Evolutionary conservation across 1,140 invertebrate genomes (phyloP).

Genomic region (Hyles euphorbiae): DNA sequence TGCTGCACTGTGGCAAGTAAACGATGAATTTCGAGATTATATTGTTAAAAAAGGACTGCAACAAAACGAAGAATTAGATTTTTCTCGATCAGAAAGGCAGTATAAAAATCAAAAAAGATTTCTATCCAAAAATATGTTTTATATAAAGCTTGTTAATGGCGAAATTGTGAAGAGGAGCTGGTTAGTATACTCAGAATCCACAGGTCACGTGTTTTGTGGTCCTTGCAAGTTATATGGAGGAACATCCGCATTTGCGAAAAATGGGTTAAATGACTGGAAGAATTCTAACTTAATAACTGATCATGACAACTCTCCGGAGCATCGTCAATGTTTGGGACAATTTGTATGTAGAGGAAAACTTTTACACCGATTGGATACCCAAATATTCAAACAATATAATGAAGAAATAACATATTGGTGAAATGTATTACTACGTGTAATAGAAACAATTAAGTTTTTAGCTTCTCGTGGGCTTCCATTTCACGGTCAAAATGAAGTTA

Average conservation of each 20-base stretch:
- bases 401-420: no score
- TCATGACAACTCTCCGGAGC: slow-evolving; percentile 17
- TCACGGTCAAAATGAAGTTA: no score
- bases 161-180: slow-evolving; percentile 9
- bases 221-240: slow-evolving; percentile 19
- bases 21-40: no score
- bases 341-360: slow-evolving; percentile 19
- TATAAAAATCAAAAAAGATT: slow-evolving; percentile 17
- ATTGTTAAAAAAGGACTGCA: slow-evolving; percentile 17
- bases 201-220: slow-evolving; percentile 13
- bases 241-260: no score
- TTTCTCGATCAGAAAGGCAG: slow-evolving; percentile 16
- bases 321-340: slow-evolving; percentile 17
- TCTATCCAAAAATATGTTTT: slow-evolving; percentile 21
- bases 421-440: no score
- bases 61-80: slow-evolving; percentile 20
- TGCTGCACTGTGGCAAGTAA: no score
- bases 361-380: slow-evolving; percentile 18
- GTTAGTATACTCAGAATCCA: no score
- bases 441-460: no score
- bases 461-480: no score
- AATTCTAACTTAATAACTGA: slow-evolving; percentile 20
- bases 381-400: slow-evolving; percentile 19
- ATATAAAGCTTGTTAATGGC: slow-evolving; percentile 10
- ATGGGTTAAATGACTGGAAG: slow-evolving; percentile 20